phyloP scores from a whole-genome alignment of 2,113 vertebrate species.

The Sclerurus mexicanus region DNA sequence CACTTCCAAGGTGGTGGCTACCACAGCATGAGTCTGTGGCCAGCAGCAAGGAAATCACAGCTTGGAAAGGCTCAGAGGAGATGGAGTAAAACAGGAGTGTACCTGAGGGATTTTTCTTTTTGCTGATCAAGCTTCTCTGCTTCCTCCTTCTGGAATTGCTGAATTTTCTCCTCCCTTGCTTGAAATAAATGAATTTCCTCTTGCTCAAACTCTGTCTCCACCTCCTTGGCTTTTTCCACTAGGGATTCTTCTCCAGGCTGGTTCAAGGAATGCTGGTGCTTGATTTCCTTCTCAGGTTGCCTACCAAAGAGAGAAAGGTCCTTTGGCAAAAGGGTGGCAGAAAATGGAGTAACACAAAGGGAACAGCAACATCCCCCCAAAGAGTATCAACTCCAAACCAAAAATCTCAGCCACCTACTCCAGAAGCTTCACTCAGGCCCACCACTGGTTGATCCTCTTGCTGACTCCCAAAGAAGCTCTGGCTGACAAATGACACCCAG shows the following conservation, averaged over 20 bases:
- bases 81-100: background rate
- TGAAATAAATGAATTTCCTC: conserved; percentile 34
- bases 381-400: background rate
- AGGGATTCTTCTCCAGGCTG: background rate
- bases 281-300: background rate
- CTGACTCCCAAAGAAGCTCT: background rate
- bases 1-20: accelerated
- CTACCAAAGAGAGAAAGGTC: conserved; percentile 19
- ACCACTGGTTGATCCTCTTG: background rate
- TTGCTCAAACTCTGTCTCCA: conserved; percentile 15
- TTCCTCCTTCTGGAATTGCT: conserved; percentile 68
- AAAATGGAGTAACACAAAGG: background rate
- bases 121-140: conserved; percentile 69
- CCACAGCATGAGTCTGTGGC: background rate
- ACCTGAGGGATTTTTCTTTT: conserved; percentile 81
- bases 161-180: conserved; percentile 44
- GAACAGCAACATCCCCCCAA: background rate
- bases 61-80: background rate
- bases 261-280: background rate
- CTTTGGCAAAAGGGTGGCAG: background rate
- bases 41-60: background rate
- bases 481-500: no score
- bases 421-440: background rate
- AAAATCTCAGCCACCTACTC: background rate
- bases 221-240: background rate